A percentile compares a stretch with the other conserved stretches of the same genome.
Evolutionary conservation across 2,797 vertebrate species (phyloP).

Genomic region (Coranthus polyacanthus): DNA sequence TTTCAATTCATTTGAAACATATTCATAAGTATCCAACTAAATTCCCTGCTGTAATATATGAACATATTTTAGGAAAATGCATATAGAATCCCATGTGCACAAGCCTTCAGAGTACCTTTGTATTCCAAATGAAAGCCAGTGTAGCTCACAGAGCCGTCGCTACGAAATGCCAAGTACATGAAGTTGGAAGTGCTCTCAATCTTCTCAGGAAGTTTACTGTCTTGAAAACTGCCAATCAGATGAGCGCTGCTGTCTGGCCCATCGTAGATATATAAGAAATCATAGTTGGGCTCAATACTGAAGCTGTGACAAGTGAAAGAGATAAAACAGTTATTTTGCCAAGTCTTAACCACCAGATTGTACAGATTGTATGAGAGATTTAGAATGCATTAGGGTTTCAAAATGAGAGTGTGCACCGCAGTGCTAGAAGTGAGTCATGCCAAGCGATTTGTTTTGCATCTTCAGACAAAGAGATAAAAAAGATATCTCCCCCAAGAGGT

Average conservation of each 20-base stretch:
- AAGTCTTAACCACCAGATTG: constrained; percentile 56
- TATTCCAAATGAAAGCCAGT: constrained; percentile 98
- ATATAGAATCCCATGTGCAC: constrained; percentile 14
- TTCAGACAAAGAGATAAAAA: constrained; percentile 75
- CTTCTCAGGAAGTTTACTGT: constrained; percentile 97
- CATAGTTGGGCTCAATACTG: constrained; percentile 98
- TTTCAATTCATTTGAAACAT: background rate
- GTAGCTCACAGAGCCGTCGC: constrained; percentile 98
- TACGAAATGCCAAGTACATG: constrained; percentile 98
- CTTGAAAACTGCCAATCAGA: constrained; percentile 97
- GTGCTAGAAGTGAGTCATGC: constrained; percentile 68
- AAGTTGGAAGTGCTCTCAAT: constrained; percentile 96
- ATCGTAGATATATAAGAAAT: constrained; percentile 97
- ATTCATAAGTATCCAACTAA: constrained; percentile 33
- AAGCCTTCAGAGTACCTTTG: constrained; percentile 88
- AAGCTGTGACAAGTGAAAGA: constrained; percentile 85
- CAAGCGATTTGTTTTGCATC: constrained; percentile 78
- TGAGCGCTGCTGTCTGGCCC: constrained; percentile 92
- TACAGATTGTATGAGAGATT: constrained; percentile 55
- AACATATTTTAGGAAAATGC: constrained; percentile 27
- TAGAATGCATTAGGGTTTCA: constrained; percentile 51
- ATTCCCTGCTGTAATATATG: constrained; percentile 30
- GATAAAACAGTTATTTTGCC: constrained; percentile 54
- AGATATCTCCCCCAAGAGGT: constrained; percentile 76
- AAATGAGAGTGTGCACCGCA: constrained; percentile 45